phyloP scores from a whole-genome alignment of 2,797 vertebrate genomes.

The Enteromius unitaeniatus region DNA sequence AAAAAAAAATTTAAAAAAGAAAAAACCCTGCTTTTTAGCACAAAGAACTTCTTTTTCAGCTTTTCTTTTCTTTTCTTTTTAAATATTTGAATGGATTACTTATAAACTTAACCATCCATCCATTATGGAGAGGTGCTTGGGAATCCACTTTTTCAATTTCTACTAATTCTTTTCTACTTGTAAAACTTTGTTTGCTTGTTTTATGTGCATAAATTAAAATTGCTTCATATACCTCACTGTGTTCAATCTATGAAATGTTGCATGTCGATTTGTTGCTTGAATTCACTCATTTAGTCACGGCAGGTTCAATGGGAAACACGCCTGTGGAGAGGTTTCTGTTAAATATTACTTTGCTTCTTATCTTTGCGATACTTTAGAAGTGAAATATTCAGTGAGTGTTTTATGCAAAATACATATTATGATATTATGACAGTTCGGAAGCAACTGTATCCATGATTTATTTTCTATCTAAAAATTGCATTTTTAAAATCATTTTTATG shows the following conservation, averaged over 20 bases:
- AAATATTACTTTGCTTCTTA: background rate
- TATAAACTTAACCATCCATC: conserved; percentile 33
- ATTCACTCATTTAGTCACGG: background rate
- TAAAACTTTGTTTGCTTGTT: conserved; percentile 75
- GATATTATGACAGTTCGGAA: background rate
- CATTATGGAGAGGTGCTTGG: conserved; percentile 66
- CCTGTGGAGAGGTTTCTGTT: background rate
- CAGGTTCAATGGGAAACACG: background rate
- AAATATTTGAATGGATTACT: conserved; percentile 55
- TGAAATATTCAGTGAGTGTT: background rate
- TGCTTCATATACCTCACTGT: conserved; percentile 74
- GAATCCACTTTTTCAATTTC: conserved; percentile 74
- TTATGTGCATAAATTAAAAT: conserved; percentile 84
- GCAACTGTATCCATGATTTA: background rate
- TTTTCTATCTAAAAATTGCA: background rate
- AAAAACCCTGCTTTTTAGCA: conserved; percentile 8
- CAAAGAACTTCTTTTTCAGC: conserved; percentile 26
- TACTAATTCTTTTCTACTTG: conserved; percentile 79
- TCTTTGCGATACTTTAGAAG: background rate
- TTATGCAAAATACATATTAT: background rate
- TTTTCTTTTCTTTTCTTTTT: conserved; percentile 25
- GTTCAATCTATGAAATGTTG: conserved; percentile 48
- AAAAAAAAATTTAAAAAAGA: background rate
- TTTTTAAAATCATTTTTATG: background rate
- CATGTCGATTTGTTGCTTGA: background rate